Conservation (phyloP, 37 sponge, comb jelly and placozoan genomes). For the Eunapius fragilis region DNA sequence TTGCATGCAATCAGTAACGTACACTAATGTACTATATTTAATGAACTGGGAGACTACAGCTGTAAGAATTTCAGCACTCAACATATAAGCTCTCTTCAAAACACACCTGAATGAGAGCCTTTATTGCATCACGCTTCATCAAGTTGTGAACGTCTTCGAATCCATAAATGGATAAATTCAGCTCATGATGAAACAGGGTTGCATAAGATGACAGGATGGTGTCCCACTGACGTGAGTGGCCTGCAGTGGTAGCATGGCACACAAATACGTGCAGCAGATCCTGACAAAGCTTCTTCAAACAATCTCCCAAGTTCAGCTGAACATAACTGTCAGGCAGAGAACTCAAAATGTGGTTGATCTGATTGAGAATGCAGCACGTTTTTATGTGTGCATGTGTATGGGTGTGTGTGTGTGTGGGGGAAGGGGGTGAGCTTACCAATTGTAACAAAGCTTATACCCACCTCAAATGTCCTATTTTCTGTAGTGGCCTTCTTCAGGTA, state of each 20-base stretch:
- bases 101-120: neutral
- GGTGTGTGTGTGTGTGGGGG: no score
- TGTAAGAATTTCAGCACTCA: no score
- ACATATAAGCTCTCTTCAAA: no score
- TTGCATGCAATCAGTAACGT: no score
- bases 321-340: constrained; percentile 34
- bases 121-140: neutral
- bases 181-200: constrained; percentile 25
- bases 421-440: no score
- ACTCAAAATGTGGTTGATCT: constrained; percentile 17
- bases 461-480: neutral
- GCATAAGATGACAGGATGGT: constrained; percentile 29
- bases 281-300: constrained; percentile 40
- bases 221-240: neutral
- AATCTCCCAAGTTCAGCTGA: constrained; percentile 33
- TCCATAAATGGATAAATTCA: constrained; percentile 41
- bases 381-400: no score
- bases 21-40: no score
- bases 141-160: constrained; percentile 1
- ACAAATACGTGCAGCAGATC: constrained; percentile 67
- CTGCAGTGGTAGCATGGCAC: constrained; percentile 13
- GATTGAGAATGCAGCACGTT: no score
- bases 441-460: no score
- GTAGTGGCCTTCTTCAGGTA: constrained; percentile 11
- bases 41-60: no score